These are phyloP conservation scores for Synergus japonicus DNA, from an alignment of 2,888 invertebrate species.

Conservation along the genomic window DNA sequence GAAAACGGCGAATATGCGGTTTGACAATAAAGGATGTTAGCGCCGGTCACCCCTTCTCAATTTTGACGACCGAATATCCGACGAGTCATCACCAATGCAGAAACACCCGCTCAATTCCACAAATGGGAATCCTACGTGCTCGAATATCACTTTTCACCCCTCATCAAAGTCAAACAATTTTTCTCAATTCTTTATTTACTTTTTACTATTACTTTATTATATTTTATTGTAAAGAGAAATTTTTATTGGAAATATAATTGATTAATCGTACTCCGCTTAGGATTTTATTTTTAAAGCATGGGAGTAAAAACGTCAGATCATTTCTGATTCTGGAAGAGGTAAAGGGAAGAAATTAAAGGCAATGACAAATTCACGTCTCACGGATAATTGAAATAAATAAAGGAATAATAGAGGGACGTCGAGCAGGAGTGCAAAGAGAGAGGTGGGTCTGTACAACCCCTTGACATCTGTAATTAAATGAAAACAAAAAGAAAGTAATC, in stretches of 20 bases:
- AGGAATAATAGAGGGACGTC: constrained; percentile 74
- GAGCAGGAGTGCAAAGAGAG: constrained; percentile 57
- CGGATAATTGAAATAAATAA: constrained; percentile 77
- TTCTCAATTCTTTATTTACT: neutral
- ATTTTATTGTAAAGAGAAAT: too few relatives aligned
- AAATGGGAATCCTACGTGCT: constrained; percentile 64
- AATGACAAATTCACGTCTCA: constrained; percentile 77
- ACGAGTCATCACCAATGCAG: constrained; percentile 37
- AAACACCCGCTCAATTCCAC: constrained; percentile 59
- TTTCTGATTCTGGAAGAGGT: neutral
- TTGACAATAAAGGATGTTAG: constrained; percentile 55
- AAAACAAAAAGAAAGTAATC: constrained; percentile 77
- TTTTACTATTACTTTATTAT: neutral
- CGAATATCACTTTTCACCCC: constrained; percentile 28
- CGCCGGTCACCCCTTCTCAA: constrained; percentile 58
- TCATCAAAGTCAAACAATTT: neutral
- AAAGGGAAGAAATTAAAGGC: constrained; percentile 70
- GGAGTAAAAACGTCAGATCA: neutral
- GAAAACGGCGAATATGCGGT: constrained; percentile 52
- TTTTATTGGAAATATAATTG: neutral
- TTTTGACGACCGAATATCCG: constrained; percentile 56
- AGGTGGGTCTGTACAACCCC: constrained; percentile 71
- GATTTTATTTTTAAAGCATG: neutral
- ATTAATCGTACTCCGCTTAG: neutral
- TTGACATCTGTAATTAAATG: constrained; percentile 78